Base-by-base conservation (phyloP, 2,888 invertebrate species). In the Chymomyza fuscimana region DNA sequence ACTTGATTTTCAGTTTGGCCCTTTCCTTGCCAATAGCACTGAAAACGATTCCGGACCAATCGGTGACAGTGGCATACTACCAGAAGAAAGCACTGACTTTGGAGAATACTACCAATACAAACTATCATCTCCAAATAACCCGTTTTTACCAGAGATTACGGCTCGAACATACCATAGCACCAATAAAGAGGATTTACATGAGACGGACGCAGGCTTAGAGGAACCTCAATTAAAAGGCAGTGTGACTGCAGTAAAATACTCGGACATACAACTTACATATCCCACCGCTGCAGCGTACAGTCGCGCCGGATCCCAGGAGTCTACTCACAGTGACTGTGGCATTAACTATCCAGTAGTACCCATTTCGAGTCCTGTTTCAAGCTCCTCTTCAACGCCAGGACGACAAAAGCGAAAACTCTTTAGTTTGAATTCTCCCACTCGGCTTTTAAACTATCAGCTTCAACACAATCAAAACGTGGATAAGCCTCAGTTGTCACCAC, bases 81-180 rank as follows among this genome's bases (percentile, higher is more conserved):
- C 80, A 0, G 76, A 67, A 36, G 81, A 86, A 25, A 80, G 77
- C 7, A 65, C 69, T 12, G 85, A 81, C 5, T 71, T 76, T 0
- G 87, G 88, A 5, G 81, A 87, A 52, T 91, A 90, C 66, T 91
- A 91, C 68, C 91, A 91, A 65, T 91, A 91, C 56, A 91, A 90
- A 10, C 74, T 91, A 29, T 90, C 91, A 9, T 92, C 91, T 1
- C 91, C 91, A 10, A 92, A 90, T 74, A 92, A 92, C 88, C 91
- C 91, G 1, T 92, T 92, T 71, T 72, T 92, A 63, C 91, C 91
- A 46, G 91, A 92, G 80, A 92, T 92, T 15, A 91, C 91, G 5
- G 91, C 91, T 7, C 87, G 90, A 51, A 89, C 89, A 32, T 91
- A 91, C 74, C 89, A 90, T 69, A 90, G 86, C 71, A 87, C 87